These are phyloP conservation scores for Trachelus stipa DNA, from an alignment of 2,888 invertebrate genomes.

Conservation along the genomic window DNA sequence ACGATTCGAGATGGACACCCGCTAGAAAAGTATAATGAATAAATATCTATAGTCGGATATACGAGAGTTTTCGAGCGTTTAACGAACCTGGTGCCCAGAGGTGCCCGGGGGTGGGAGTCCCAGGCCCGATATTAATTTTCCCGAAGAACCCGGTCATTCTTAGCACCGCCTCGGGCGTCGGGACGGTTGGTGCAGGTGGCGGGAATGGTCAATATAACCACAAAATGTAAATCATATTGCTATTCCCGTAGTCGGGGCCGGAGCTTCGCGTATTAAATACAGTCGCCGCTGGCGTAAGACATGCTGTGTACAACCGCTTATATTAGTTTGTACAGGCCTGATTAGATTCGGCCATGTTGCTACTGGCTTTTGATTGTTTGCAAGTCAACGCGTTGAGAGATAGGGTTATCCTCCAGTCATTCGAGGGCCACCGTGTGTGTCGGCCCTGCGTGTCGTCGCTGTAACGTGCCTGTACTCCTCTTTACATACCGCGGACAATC, in stretches of 20 bases:
- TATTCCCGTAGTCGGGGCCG: slow-evolving; percentile 32
- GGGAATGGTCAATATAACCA: slow-evolving; percentile 65
- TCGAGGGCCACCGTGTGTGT: slow-evolving; percentile 65
- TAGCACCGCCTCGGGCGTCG: slow-evolving; percentile 34
- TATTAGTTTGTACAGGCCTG: slow-evolving; percentile 46
- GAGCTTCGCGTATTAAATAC: slow-evolving; percentile 29
- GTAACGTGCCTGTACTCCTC: not conserved
- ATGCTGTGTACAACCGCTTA: slow-evolving; percentile 18
- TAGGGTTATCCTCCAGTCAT: not conserved
- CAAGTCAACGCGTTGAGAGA: slow-evolving; percentile 6
- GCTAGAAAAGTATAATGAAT: not conserved
- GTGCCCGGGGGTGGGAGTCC: slow-evolving; percentile 9
- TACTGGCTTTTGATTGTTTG: slow-evolving; percentile 24
- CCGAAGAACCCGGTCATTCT: slow-evolving; percentile 55
- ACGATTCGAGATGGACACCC: not conserved
- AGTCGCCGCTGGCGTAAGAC: slow-evolving; percentile 23
- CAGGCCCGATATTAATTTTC: slow-evolving; percentile 53
- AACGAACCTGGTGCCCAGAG: slow-evolving; percentile 2
- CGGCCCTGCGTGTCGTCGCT: not conserved
- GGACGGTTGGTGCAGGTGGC: slow-evolving; percentile 62
- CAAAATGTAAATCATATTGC: slow-evolving; percentile 67
- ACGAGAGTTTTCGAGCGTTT: slow-evolving; percentile 1
- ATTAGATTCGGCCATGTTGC: slow-evolving; percentile 38
- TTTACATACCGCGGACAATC: not conserved
- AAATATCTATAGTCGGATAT: not conserved